Base-by-base conservation (phyloP, 2,888 invertebrate genomes). In the Heliconius hortense region DNA sequence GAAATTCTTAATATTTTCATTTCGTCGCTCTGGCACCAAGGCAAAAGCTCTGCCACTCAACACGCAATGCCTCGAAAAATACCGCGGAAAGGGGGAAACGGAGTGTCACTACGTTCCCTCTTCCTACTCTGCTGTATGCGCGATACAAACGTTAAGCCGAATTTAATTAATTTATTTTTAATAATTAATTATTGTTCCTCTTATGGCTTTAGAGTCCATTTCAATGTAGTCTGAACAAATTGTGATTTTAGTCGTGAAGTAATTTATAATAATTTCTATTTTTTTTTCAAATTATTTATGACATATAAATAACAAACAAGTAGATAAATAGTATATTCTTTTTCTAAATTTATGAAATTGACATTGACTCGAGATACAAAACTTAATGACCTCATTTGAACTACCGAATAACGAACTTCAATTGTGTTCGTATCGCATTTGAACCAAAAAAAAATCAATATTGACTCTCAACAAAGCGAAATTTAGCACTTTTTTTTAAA, bases 401-500 rank as follows among this genome's bases (percentile, higher is more conserved):
- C 82, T 78, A 80, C 81, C 76, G 88, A 88, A 88, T 93, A 93
- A 94, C 92, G 93, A 93, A 93, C 90, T 84, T 77, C 79, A 80
- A 91, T 94, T 90, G 89, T 90, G 75, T 76, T 18, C 39, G 67
- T 79, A 80, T 84, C 83, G 64, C 85, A 84, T 87, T 87, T 87
- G 85, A 83, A 83, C 85, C 81, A 86, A 85, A 90, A 83, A n/a
- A 66, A 92, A 94, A 92, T 90, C 92, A 94, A 93, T 94, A 92
- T 94, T 94, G 92, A 93, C 88, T 88, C 86, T 79, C 82, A 88
- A 90, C 86, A 90, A 87, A 86, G 88, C 80, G 82, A 88, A 90
- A 92, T 90, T 91, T 92, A 89, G 92, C 93, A 93, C 90, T 90
- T 92, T 93, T 62, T 53, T 92, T 90, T 82, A 90, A 90, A 89